These are phyloP conservation scores for Callospermophilus lateralis DNA, from an alignment of 2,113 vertebrate species.

Conservation along the genomic window DNA sequence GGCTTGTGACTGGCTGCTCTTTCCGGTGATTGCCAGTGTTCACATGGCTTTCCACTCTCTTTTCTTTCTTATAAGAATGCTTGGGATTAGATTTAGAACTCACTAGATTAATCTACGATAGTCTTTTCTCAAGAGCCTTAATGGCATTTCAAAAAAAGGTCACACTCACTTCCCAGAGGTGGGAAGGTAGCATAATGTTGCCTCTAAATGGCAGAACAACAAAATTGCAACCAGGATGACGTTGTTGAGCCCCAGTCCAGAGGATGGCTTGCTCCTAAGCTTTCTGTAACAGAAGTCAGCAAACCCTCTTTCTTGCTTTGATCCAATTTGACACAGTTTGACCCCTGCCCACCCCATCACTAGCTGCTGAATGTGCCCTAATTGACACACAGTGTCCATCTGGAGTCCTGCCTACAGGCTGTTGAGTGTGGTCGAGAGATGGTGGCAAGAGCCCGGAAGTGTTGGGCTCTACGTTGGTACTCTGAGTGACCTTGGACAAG, in stretches of 20 bases:
- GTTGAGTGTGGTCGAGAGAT: background rate
- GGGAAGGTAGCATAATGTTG: background rate
- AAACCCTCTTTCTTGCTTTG: background rate
- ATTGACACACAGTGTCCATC: background rate
- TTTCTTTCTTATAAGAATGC: background rate
- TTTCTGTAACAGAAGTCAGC: background rate
- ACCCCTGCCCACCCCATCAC: accelerated
- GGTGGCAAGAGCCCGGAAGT: no score
- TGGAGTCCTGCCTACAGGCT: background rate
- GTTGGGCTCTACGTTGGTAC: background rate
- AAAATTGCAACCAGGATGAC: background rate
- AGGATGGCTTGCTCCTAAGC: background rate
- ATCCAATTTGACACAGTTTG: background rate
- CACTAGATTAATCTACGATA: background rate
- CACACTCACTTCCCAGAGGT: background rate
- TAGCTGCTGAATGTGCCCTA: background rate
- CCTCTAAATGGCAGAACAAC: background rate
- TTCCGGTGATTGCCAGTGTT: background rate
- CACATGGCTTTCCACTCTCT: background rate
- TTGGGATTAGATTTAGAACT: background rate
- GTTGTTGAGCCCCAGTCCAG: background rate
- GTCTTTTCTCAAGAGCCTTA: background rate
- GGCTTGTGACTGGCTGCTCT: background rate
- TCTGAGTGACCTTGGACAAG: slow-evolving; percentile 38
- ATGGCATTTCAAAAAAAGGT: slow-evolving; percentile 1